Base-by-base conservation (phyloP, 2,888 invertebrate genomes). In the Schizaphis graminum region DNA sequence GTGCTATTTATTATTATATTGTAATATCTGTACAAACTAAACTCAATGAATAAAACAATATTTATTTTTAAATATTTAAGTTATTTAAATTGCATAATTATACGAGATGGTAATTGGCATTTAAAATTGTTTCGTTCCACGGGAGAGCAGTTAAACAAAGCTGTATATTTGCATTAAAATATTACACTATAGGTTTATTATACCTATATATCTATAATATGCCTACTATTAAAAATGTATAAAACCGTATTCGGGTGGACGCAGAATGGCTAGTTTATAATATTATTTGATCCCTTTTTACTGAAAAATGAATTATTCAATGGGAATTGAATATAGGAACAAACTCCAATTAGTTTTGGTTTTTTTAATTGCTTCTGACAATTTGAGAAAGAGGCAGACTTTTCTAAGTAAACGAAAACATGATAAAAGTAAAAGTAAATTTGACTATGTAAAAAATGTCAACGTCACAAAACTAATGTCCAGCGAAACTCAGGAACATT, bases 351-450 rank as follows among this genome's bases (percentile, higher is more conserved):
- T 16, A 16, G 28, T 35, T 77, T 35, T 77, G 77, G 35, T 35
- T 77, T 77, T 0, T 35, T n/a, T 77, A 21, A 77, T 21, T 77
- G 8, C 28, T 26, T 16, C 16, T 57, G 16, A 57, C 13, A 57
- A 57, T 44, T 44, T 35, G 1, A 21, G 21, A 61, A 28, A 61
- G 44, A 61, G 21, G 3, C 3, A 13, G 21, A 47, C 28, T 61
- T 16, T 28, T 13, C 5, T 44, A 28, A 88, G 35, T 53, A 53
- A 53, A 49, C 8, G 28, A 56, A 47, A 28, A 89, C 89, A n/a
- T 16, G 41, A 89, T 89, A 44, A 89, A 26, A 57, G 41, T 89
- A 89, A 89, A 41, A 89, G 89, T 61, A 44, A 61, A 61, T 26
- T 61, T 28, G 35, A 44, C 56, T 41, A 10, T 53, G 41, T 89